Evolutionary conservation across 2,113 vertebrate genomes (phyloP).

Genomic region (Ictidomys tridecemlineatus): DNA sequence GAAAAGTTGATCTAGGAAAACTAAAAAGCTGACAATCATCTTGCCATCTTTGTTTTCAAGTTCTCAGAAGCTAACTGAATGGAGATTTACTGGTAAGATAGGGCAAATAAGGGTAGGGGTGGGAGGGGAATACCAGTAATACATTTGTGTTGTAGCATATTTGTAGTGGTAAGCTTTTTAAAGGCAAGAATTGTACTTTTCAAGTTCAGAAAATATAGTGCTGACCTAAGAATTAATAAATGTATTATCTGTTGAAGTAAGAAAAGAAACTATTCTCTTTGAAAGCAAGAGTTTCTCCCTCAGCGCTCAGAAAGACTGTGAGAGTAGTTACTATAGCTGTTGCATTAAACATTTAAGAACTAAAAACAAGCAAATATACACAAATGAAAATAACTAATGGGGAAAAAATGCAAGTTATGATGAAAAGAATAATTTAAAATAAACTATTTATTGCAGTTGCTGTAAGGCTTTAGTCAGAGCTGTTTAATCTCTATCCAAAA

Average conservation of each 20-base stretch:
- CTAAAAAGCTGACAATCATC: constrained; percentile 52
- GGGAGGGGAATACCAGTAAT: not conserved
- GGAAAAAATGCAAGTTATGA: not conserved
- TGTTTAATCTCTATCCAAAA: constrained; percentile 6
- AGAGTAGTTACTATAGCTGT: not conserved
- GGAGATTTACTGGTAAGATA: constrained; percentile 63
- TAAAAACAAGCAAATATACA: not conserved
- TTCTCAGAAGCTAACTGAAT: constrained; percentile 68
- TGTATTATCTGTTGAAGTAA: constrained; percentile 19
- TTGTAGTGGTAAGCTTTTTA: constrained; percentile 3
- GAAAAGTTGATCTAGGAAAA: constrained; percentile 60
- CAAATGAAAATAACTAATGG: constrained; percentile 1
- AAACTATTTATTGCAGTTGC: not conserved
- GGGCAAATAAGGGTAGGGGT: not conserved
- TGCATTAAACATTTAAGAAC: constrained; percentile 34
- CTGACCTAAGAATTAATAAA: constrained; percentile 8
- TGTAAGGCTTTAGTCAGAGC: not conserved
- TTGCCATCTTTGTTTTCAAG: constrained; percentile 65
- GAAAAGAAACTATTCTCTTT: constrained; percentile 5
- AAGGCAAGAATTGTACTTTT: not conserved
- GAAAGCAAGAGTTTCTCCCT: constrained; percentile 4
- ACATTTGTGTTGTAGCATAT: not conserved
- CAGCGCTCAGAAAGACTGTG: not conserved
- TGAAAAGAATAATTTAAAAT: constrained; percentile 48
- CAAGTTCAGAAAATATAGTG: constrained; percentile 34